Base-by-base conservation (phyloP, 2,113 vertebrate genomes). In the Elanoides forficatus region DNA sequence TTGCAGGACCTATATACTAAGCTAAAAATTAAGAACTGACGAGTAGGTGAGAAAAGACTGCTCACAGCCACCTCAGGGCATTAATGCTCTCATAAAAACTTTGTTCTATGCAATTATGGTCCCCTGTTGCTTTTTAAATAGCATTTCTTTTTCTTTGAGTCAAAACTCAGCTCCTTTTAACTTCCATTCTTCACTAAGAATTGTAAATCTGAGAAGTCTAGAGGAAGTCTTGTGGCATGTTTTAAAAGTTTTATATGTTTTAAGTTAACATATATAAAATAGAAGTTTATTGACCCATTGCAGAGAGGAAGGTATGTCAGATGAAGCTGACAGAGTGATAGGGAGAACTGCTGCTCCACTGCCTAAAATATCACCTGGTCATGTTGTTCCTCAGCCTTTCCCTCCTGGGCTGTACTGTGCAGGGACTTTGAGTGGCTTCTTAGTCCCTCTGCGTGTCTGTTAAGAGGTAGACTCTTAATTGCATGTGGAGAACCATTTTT, bases 91-190 rank as follows among this genome's bases (percentile, higher is more conserved):
- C 27, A 2, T 45, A 74, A 63, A 70, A 89, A 55, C 89, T 91
- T 94, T 23, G 34, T 66, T 94, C 91, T 78, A 5, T 50, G 27
- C 86, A 74, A 60, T 96, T 91, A 91, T 74, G 60, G 73, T 96
- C 73, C 73, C 93, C 68, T 78, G 65, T 67, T 81, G 80, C 83
- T 94, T 92, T 96, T 91, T 67, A 53, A 91, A 91, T 94, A 91
- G 60, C 55, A 13, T 62, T 94, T 78, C 88, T 92, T 86, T 79
- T 82, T 86, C 59, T 88, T 53, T 74, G 55, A 95, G 59, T 91
- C 72, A 86, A 73, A 95, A 88, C 55, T 78, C 27, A 1, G 25
- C 38, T 92, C 47, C 30, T 91, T 79, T 76, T 67, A 71, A 74
- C 47, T 67, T 78, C 63, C 34, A 20, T 76, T 87, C 26, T 93